Percentiles rank a stretch among this genome's conserved stretches.
phyloP scores from a whole-genome alignment of 2,113 vertebrate species.

The Dicaeum eximium region DNA sequence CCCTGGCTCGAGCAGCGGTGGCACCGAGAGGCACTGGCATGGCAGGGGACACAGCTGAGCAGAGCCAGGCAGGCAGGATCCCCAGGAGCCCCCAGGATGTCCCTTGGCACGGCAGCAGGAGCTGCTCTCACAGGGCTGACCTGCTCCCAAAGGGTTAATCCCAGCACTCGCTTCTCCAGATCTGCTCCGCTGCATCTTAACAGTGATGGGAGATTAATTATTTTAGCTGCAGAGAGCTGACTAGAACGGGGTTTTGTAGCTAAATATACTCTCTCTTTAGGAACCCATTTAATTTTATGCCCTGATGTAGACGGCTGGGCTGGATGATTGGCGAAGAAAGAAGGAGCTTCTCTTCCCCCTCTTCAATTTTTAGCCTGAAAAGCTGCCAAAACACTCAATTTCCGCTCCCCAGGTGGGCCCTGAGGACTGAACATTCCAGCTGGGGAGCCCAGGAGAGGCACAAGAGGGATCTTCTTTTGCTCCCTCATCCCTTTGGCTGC shows the following conservation, averaged over 20 bases:
- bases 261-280: slow-evolving; percentile 53
- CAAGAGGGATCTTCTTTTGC: accelerated
- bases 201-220: slow-evolving; percentile 50
- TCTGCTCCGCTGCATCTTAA: background rate
- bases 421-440: background rate
- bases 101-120: accelerated
- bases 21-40: accelerated
- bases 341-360: slow-evolving; percentile 10
- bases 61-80: background rate
- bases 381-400: slow-evolving; percentile 10
- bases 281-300: slow-evolving; percentile 57
- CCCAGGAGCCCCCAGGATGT: background rate
- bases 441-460: background rate
- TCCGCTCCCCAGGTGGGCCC: background rate
- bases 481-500: background rate
- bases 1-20: accelerated
- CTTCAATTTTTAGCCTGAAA: slow-evolving; percentile 53
- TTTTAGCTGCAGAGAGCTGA: slow-evolving; percentile 39
- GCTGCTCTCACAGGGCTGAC: background rate
- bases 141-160: slow-evolving; percentile 2
- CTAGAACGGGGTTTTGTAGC: slow-evolving; percentile 33
- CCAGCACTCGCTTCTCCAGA: background rate
- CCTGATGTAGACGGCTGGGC: slow-evolving; percentile 53
- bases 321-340: slow-evolving; percentile 61
- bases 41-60: background rate